phyloP scores from a whole-genome alignment of 1,140 invertebrate species.

The Pectinophora gossypiella region DNA sequence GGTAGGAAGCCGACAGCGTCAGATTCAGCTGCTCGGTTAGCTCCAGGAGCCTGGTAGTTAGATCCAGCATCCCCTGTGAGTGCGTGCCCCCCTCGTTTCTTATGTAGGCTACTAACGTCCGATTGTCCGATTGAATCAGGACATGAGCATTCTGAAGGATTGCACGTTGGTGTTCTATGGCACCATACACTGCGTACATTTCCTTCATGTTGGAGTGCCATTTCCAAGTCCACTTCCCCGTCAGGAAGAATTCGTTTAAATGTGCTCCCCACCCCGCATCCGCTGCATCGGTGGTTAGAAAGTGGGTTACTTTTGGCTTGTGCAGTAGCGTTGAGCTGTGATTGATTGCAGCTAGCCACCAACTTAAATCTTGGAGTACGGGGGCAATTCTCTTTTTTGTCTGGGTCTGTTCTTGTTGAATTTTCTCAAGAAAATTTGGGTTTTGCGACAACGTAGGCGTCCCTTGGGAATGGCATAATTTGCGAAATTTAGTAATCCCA shows the following conservation, averaged over 20 bases:
- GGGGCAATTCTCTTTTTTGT: not conserved
- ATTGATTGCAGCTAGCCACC: slow-evolving; percentile 19
- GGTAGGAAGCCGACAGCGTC: slow-evolving; percentile 24
- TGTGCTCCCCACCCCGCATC: not conserved
- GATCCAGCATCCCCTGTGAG: not conserved
- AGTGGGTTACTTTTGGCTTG: slow-evolving; percentile 1
- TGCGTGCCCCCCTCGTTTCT: not conserved
- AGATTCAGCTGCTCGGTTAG: slow-evolving; percentile 10
- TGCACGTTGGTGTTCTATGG: not conserved
- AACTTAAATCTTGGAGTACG: slow-evolving; percentile 14
- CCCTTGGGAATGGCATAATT: slow-evolving; percentile 9
- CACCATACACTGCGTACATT: not conserved
- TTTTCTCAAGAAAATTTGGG: slow-evolving; percentile 7
- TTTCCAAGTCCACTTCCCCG: not conserved
- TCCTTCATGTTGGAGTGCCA: not conserved
- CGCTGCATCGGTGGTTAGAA: not conserved
- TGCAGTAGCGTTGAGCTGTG: slow-evolving; percentile 7
- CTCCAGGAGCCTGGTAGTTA: not conserved
- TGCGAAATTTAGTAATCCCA: slow-evolving; percentile 17
- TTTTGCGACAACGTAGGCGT: slow-evolving; percentile 8
- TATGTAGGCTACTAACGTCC: not conserved
- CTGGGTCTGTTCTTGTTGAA: too few relatives aligned
- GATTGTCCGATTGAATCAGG: not conserved
- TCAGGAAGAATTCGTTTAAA: not conserved
- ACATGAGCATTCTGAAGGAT: not conserved